A percentile compares a stretch with the other conserved stretches of the same genome.
Conservation (phyloP, 2,888 invertebrate species). For the Dendrolimus houi region DNA sequence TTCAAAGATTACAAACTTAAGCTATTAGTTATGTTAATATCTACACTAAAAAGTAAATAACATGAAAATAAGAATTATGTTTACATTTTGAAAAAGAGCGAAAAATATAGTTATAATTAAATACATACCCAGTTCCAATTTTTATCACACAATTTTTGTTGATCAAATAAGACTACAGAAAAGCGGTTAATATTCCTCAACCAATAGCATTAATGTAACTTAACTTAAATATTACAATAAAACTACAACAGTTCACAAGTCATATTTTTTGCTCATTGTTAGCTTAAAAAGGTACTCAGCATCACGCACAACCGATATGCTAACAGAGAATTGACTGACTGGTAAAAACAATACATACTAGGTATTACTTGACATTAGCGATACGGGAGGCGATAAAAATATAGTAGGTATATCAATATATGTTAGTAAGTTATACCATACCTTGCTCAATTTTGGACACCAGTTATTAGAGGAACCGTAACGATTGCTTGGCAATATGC, state of each 20-base stretch:
- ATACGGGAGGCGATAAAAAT: slow-evolving; percentile 1
- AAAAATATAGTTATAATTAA: background rate
- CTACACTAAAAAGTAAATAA: background rate
- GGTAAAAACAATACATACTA: background rate
- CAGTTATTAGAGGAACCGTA: slow-evolving; percentile 55
- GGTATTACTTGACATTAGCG: slow-evolving; percentile 5
- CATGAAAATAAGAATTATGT: too few species aligned
- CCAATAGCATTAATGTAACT: too few species aligned
- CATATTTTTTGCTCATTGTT: background rate
- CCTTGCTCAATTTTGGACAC: slow-evolving; percentile 68
- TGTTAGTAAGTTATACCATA: slow-evolving; percentile 35
- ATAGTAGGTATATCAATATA: background rate
- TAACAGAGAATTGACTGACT: slow-evolving; percentile 4
- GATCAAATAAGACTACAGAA: too few species aligned
- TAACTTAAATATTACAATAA: too few species aligned
- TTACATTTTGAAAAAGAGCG: background rate
- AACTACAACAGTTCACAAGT: too few species aligned
- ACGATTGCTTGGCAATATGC: slow-evolving; percentile 57
- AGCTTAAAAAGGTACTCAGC: slow-evolving; percentile 3
- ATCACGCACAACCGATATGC: slow-evolving; percentile 3
- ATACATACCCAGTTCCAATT: background rate
- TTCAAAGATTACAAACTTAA: too few species aligned
- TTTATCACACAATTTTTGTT: too few species aligned
- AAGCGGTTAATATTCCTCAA: too few species aligned
- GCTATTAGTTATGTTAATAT: too few species aligned